Base-by-base conservation (phyloP, 2,113 vertebrate genomes). In the Pyrgilauda ruficollis region DNA sequence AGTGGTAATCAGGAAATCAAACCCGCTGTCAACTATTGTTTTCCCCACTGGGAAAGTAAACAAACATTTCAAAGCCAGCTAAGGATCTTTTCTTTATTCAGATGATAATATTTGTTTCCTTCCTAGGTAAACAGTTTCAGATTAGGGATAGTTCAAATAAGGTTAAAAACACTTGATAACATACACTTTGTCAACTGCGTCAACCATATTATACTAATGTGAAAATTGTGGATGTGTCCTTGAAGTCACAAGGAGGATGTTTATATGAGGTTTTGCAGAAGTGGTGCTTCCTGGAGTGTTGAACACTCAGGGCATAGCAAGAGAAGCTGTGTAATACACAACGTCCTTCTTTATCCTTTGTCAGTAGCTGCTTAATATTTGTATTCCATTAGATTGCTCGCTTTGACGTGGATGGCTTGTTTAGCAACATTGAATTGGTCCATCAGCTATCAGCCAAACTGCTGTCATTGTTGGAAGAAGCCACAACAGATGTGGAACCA, bases 381-480 rank as follows among this genome's bases (percentile, higher is more conserved):
- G 78, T 97, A 74, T 97, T 96, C 97, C 74, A 46, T 85, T 90
- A 99, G 99, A 97, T 98, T 86, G 98, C 96, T 55, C 80, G 75
- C 80, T 96, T 99, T 91, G 99, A 99, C 53, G 98, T 99, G 87
- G 99, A 99, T 66, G 97, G 98, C 67, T 97, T 99, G 94, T 99
- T 99, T 95, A 99, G 99, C 97, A 99, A 99, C 98, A 99, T 99
- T 82, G 99, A 99, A 93, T 98, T 98, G 0, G 98, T 99, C 97
- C 98, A 98, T 93, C 98, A 98, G n/a, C 97, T 99, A 82, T 99
- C 99, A 70, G 98, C 98, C 75, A 98, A 98, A 52, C 98, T 99
- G 76, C 97, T 99, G 67, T 98, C 98, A 41, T 94, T 98, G 96
- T 80, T 99, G 96, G 98, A 99, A 84, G 97, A 98, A 94, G 99